Conservation (phyloP, 2,797 vertebrate genomes). For the Paramormyrops hopkinsi region DNA sequence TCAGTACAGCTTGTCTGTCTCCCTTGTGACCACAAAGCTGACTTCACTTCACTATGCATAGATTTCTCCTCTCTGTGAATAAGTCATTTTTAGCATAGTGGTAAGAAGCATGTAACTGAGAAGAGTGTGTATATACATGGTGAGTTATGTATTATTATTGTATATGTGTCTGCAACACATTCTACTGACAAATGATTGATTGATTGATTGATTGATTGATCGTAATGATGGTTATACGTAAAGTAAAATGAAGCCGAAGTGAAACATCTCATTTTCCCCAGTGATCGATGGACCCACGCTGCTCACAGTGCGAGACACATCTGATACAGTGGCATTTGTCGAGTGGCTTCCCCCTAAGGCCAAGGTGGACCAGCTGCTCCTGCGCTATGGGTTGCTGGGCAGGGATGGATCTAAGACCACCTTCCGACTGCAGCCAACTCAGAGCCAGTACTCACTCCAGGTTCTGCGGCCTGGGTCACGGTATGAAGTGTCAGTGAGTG, state of each 20-base stretch:
- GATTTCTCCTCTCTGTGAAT: neutral
- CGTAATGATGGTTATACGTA: neutral
- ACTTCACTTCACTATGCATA: neutral
- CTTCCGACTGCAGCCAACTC: constrained; percentile 86
- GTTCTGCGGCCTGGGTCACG: constrained; percentile 80
- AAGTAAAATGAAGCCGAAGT: neutral
- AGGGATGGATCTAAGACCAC: constrained; percentile 79
- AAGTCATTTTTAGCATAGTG: neutral
- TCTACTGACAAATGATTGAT: neutral
- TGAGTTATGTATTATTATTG: neutral
- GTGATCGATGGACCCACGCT: constrained; percentile 88
- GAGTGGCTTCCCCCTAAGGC: constrained; percentile 87
- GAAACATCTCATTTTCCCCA: constrained; percentile 39
- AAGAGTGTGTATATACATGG: neutral
- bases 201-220: too few relatives aligned
- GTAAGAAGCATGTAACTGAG: neutral
- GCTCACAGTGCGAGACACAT: constrained; percentile 85
- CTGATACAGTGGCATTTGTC: constrained; percentile 91
- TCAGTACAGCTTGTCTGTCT: neutral
- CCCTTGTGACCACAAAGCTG: neutral
- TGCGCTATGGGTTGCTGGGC: constrained; percentile 80
- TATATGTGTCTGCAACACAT: neutral
- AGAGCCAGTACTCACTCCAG: constrained; percentile 91
- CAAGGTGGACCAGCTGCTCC: constrained; percentile 83
- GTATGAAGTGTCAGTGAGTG: constrained; percentile 78